Evolutionary conservation across 2,113 vertebrate species (phyloP).

Genomic region (Oryzias celebensis): DNA sequence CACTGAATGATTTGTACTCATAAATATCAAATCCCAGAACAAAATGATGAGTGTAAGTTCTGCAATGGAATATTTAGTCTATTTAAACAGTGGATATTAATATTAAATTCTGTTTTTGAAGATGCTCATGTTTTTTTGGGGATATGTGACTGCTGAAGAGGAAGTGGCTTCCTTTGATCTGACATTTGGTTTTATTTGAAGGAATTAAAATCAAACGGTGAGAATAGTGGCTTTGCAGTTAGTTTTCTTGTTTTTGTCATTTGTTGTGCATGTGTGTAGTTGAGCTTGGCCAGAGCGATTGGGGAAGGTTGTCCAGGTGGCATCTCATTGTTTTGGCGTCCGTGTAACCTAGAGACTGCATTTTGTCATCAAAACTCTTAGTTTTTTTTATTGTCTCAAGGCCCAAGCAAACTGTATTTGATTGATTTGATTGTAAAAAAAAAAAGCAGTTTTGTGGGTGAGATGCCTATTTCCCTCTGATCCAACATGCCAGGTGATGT

Average conservation of each 20-base stretch:
- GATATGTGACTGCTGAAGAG: conserved; percentile 11
- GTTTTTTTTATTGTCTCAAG: too few relatives aligned
- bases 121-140: conserved; percentile 6
- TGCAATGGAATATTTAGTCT: conserved; percentile 25
- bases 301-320: too few relatives aligned
- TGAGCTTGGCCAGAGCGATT: too few relatives aligned
- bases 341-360: too few relatives aligned
- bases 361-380: too few relatives aligned
- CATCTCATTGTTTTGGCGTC: too few relatives aligned
- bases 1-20: conserved; percentile 19
- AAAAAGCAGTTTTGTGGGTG: too few relatives aligned
- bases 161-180: conserved; percentile 37
- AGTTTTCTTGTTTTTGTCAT: conserved; percentile 38
- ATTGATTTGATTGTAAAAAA: too few relatives aligned
- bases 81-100: conserved; percentile 31
- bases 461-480: too few relatives aligned
- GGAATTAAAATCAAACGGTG: conserved; percentile 18
- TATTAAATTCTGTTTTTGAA: conserved; percentile 1
- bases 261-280: background rate
- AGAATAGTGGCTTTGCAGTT: conserved; percentile 14
- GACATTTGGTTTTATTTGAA: conserved; percentile 51
- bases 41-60: conserved; percentile 22
- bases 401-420: too few relatives aligned
- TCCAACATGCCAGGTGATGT: too few relatives aligned
- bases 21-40: conserved; percentile 35